Base-by-base conservation (phyloP, 1,140 invertebrate genomes). In the Tetramorium parvispinum region DNA sequence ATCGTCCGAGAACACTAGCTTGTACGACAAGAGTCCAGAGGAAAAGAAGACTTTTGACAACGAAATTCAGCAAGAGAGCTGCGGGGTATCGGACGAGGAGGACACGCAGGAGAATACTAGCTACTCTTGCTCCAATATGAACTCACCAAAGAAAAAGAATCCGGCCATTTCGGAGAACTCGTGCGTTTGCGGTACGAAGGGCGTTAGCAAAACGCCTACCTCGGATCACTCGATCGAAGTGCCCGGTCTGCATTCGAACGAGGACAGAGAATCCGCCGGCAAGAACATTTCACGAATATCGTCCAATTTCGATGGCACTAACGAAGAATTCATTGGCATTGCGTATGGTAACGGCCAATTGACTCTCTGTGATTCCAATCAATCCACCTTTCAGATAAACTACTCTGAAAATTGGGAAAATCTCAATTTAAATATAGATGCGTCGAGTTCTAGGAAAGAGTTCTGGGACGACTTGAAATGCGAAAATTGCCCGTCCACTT, bases 1-100 rank as follows among this genome's bases (percentile, higher is more conserved):
- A 73, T 95, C 95, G 0, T 95, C 94, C 0, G 97, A 97, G 92
- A 97, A 97, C 77, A 97, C 97, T 6, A 97, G 97, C 91, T 92
- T 97, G 0, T 95, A 95, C 53, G 95, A 95, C 51, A 95, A 95
- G 43, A 95, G 94, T 85, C 95, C 95, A 0, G 95, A 95, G 43
- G 95, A 95, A 57, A 95, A 94, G 78, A 95, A 94, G 21, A 93
- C 86, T 4, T 95, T 95, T 55, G 92, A 88, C 0, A 92, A 92
- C 21, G 93, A 94, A 32, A 92, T 93, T 6, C 87, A 92, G 0
- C 65, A 85, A 21, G 86, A 89, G 18, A 87, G 21, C 27, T 18
- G 57, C 46, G 43, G 21, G 6, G 32, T 16, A 2, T 46, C 68
- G 70, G 91, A 88, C 3, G 92, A 93, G 1, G 92, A 93, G 2